Conservation (phyloP, 2,888 invertebrate genomes). For the Ernsta delagoae region DNA sequence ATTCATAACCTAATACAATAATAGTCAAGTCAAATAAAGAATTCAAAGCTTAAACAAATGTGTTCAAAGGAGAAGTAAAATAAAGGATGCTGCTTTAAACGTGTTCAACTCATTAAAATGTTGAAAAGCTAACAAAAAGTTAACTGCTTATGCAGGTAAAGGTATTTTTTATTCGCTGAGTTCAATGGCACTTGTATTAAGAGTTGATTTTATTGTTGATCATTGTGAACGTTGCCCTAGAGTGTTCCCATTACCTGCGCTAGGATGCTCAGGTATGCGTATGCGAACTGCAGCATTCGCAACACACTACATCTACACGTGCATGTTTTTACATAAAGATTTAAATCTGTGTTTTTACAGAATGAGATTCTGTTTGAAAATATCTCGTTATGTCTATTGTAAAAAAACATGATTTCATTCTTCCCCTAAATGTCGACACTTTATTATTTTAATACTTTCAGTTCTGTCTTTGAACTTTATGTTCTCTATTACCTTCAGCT, state of each 20-base stretch:
- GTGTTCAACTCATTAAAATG: slow-evolving; percentile 5
- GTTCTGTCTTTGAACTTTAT: no score
- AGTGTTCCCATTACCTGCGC: neutral
- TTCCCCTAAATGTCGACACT: no score
- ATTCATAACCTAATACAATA: no score
- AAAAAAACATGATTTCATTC: no score
- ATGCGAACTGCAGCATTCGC: neutral
- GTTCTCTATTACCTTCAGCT: no score
- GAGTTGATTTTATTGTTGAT: neutral
- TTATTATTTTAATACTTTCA: no score
- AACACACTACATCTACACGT: neutral
- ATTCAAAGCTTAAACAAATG: no score
- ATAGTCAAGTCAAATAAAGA: no score
- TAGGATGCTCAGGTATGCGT: slow-evolving; percentile 10
- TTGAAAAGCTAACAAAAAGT: neutral
- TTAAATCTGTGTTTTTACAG: no score
- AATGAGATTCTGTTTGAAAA: no score
- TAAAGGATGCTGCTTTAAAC: neutral
- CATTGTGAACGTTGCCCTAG: neutral
- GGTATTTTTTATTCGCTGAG: neutral
- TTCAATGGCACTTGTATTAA: slow-evolving; percentile 6
- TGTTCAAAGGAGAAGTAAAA: no score
- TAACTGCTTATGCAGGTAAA: neutral
- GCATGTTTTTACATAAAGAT: neutral
- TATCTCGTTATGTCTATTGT: no score